phyloP scores from a whole-genome alignment of 2,797 vertebrate genomes.

The Smutsia gigantea region DNA sequence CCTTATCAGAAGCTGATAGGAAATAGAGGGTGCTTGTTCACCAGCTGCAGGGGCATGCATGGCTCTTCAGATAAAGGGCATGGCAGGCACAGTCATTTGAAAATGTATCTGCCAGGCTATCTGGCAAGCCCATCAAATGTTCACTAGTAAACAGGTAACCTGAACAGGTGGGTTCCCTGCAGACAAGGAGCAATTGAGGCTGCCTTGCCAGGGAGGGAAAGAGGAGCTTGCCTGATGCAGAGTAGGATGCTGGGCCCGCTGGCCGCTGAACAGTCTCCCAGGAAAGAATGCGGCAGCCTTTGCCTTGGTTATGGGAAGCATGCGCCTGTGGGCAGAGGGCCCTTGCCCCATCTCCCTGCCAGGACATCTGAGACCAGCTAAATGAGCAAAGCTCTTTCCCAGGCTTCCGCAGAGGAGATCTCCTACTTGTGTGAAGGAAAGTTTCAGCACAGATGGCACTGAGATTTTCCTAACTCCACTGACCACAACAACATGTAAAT shows the following conservation, averaged over 20 bases:
- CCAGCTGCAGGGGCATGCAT: neutral
- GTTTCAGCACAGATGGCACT: neutral
- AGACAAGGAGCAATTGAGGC: neutral
- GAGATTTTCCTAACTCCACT: neutral
- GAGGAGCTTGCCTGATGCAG: neutral
- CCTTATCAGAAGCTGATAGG: neutral
- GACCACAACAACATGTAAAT: neutral
- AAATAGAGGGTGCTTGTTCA: neutral
- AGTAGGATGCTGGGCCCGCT: neutral
- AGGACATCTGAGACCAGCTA: neutral
- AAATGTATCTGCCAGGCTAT: conserved; percentile 60
- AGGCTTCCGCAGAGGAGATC: neutral
- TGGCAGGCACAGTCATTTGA: neutral
- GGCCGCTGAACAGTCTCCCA: neutral
- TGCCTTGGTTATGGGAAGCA: neutral
- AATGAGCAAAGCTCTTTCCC: neutral
- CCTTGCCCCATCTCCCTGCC: neutral
- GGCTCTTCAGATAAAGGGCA: conserved; percentile 20
- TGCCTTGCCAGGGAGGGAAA: neutral
- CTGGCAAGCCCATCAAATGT: conserved; percentile 70
- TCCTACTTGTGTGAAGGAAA: neutral
- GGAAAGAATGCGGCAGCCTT: neutral
- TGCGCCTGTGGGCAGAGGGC: neutral
- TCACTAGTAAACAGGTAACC: conserved; percentile 45
- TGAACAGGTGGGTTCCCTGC: conserved; percentile 55